A percentile compares a stretch with the other conserved stretches of the same genome.
Conservation (phyloP, 2,888 invertebrate genomes). For the Luperina nickerlii region DNA sequence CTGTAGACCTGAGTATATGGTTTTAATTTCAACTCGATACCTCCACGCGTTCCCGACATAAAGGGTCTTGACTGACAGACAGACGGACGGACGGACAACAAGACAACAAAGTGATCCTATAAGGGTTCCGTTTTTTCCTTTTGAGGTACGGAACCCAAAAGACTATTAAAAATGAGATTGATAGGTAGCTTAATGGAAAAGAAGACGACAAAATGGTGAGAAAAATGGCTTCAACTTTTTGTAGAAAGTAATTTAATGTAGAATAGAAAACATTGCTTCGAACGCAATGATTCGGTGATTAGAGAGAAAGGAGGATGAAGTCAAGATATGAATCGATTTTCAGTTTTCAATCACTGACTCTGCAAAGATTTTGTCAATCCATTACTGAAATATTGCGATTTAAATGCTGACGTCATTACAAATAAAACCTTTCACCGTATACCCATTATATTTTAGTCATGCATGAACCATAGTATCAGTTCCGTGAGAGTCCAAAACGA, state of each 20-base stretch:
- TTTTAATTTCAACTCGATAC: too few species aligned
- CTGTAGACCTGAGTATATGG: too few species aligned
- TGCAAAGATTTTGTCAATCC: not conserved
- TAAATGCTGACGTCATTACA: not conserved
- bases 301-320: slow-evolving; percentile 42
- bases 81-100: too few species aligned
- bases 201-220: slow-evolving; percentile 14
- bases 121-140: too few species aligned
- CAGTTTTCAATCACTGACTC: slow-evolving; percentile 28
- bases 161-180: not conserved
- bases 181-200: not conserved
- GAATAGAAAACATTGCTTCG: slow-evolving; percentile 23
- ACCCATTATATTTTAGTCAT: not conserved
- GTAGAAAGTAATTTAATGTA: slow-evolving; percentile 27
- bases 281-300: slow-evolving; percentile 31
- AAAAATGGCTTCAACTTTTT: slow-evolving; percentile 16
- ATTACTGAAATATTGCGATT: not conserved
- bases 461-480: not conserved
- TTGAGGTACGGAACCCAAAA: not conserved
- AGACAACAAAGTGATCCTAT: too few species aligned
- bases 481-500: not conserved
- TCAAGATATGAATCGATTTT: slow-evolving; percentile 25
- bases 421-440: not conserved
- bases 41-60: too few species aligned
- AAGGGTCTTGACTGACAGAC: too few species aligned